Evolutionary conservation across 2,888 invertebrate species (phyloP).

Genomic region (Morpho helenor): DNA sequence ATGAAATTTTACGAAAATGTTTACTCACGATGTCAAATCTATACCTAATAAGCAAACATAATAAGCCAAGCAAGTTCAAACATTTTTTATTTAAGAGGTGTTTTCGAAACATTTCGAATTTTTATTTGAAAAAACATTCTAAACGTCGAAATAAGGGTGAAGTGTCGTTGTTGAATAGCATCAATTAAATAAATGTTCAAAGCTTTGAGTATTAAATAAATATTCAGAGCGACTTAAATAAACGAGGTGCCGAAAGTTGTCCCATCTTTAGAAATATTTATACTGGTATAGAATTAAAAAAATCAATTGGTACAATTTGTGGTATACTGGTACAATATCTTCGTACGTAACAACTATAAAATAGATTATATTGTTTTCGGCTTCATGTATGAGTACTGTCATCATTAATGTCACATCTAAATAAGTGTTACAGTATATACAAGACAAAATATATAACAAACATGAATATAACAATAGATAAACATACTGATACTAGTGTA

Average conservation of each 20-base stretch:
- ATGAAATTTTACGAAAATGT: not conserved
- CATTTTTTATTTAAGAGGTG: not conserved
- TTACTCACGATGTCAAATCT: not conserved
- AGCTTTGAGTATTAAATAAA: conserved; percentile 58
- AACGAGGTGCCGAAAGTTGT: conserved; percentile 42
- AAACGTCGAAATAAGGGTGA: conserved; percentile 1
- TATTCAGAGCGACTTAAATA: conserved; percentile 58
- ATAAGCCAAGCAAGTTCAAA: not conserved
- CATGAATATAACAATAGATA: no score
- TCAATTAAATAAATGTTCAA: conserved; percentile 21
- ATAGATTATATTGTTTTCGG: no score
- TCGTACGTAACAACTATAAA: no score
- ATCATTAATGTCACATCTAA: no score
- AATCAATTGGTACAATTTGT: no score
- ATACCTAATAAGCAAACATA: not conserved
- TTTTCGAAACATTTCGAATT: not conserved
- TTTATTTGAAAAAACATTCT: not conserved
- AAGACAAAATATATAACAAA: no score
- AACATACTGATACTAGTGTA: no score
- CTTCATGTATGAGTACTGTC: no score
- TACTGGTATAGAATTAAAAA: no score
- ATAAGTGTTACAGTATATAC: no score
- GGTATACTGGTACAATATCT: no score
- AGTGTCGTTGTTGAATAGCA: conserved; percentile 5
- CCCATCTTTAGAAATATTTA: no score